phyloP scores from a whole-genome alignment of 1,140 invertebrate genomes.

The Magallana gigas region DNA sequence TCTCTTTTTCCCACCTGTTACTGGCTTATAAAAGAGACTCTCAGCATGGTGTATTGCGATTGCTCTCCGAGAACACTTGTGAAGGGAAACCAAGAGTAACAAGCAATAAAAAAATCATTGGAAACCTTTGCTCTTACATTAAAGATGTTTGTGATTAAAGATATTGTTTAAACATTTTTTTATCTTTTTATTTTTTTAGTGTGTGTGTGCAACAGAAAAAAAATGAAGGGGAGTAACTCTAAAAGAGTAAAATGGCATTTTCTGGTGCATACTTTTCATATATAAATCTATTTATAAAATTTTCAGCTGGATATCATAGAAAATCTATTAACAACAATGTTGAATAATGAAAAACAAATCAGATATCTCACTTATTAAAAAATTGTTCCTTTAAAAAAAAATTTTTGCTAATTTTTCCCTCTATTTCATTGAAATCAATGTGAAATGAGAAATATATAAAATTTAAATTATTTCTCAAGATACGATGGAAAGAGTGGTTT shows the following conservation, averaged over 20 bases:
- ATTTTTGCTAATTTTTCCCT: neutral
- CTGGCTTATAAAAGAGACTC: neutral
- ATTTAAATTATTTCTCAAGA: neutral
- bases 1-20: neutral
- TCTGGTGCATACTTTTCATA: neutral
- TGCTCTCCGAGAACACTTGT: neutral
- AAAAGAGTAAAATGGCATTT: neutral
- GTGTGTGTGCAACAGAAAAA: neutral
- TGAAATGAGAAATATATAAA: neutral
- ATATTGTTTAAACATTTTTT: neutral
- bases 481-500: no score
- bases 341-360: neutral
- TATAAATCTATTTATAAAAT: neutral
- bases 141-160: neutral
- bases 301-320: neutral
- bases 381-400: neutral
- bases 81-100: neutral
- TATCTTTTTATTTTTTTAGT: neutral
- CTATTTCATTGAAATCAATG: neutral
- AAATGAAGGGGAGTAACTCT: neutral
- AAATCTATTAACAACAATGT: neutral
- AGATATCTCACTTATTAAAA: neutral
- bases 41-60: neutral
- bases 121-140: neutral
- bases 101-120: neutral